These are phyloP conservation scores for Drosophila kikkawai DNA, from an alignment of 1,140 invertebrate species.

Conservation along the genomic window DNA sequence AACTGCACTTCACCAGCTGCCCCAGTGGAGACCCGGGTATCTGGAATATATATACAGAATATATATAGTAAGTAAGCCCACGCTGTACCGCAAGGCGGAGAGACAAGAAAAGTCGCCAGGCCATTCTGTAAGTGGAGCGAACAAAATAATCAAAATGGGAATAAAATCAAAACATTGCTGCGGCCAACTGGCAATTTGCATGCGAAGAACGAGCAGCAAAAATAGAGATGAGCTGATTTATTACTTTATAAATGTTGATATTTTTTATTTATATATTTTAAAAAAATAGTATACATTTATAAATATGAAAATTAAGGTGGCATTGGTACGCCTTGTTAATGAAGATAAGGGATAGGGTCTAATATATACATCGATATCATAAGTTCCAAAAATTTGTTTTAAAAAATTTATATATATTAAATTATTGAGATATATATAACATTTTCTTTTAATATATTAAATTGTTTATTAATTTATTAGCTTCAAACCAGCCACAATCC, in stretches of 20 bases:
- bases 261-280: not conserved
- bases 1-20: conserved; percentile 59
- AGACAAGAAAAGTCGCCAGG: conserved; percentile 20
- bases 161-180: conserved; percentile 81
- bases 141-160: conserved; percentile 77
- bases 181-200: conserved; percentile 77
- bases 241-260: not conserved
- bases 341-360: too few relatives aligned
- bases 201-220: conserved; percentile 41
- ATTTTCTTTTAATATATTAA: not conserved
- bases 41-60: not conserved
- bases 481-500: not conserved
- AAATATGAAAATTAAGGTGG: not conserved
- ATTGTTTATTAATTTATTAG: not conserved
- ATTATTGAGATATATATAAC: too few relatives aligned
- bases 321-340: too few relatives aligned
- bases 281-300: not conserved
- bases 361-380: too few relatives aligned
- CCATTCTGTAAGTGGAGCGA: conserved; percentile 60
- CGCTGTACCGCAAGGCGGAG: conserved; percentile 11
- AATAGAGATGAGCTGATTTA: not conserved
- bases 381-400: too few relatives aligned
- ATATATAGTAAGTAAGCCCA: conserved; percentile 20
- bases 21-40: conserved; percentile 7
- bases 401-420: too few relatives aligned